phyloP scores from a whole-genome alignment of 2,113 vertebrate species.

The Austrofundulus limnaeus region DNA sequence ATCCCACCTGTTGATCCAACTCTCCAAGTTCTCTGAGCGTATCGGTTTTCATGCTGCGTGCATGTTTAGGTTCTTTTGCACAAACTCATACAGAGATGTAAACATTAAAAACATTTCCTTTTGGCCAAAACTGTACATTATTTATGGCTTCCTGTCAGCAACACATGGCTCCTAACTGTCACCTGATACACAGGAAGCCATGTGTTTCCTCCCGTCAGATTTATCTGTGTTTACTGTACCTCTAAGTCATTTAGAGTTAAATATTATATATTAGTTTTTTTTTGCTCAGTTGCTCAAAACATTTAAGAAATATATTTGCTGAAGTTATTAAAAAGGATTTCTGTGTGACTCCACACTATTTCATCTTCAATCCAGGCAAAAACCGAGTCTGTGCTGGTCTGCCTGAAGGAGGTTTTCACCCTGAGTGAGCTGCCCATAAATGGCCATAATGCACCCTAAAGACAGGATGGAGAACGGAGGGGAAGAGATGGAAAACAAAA shows the following conservation, averaged over 20 bases:
- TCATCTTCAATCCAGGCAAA: slow-evolving; percentile 39
- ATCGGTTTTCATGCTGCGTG: neutral
- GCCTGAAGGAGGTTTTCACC: slow-evolving; percentile 26
- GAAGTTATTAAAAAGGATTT: neutral
- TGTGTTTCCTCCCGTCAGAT: neutral
- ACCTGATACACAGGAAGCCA: slow-evolving; percentile 11
- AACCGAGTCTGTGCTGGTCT: slow-evolving; percentile 4
- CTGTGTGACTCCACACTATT: rapidly evolving
- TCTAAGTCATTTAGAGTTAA: too few relatives aligned
- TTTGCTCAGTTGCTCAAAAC: too few relatives aligned
- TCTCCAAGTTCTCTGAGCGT: neutral
- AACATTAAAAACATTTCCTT: slow-evolving; percentile 28
- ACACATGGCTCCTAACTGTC: slow-evolving; percentile 25
- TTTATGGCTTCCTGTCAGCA: slow-evolving; percentile 36
- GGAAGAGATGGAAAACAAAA: neutral
- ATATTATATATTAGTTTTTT: too few relatives aligned
- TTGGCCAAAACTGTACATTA: slow-evolving; percentile 43
- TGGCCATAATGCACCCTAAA: slow-evolving; percentile 40
- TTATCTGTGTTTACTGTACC: neutral
- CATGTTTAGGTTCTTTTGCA: slow-evolving; percentile 7
- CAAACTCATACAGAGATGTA: neutral
- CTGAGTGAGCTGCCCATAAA: slow-evolving; percentile 51
- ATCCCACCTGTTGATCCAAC: too few relatives aligned
- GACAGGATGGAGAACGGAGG: neutral
- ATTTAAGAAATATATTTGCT: too few relatives aligned